phyloP scores from a whole-genome alignment of 2,113 vertebrate species.

The Bambusicola thoracicus region DNA sequence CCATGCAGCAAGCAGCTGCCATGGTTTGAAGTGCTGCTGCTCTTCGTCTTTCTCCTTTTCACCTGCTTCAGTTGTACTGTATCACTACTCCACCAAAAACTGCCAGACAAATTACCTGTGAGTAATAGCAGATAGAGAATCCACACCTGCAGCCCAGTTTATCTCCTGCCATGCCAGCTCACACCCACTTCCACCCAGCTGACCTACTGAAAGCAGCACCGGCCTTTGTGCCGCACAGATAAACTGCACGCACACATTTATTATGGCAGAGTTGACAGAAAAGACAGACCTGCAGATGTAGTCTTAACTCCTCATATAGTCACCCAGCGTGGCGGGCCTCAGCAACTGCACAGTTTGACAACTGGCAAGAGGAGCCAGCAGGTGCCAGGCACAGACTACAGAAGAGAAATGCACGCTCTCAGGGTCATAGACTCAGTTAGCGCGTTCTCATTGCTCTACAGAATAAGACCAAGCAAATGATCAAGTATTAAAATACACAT shows the following conservation, averaged over 20 bases:
- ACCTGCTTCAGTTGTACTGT: neutral
- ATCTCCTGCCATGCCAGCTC: neutral
- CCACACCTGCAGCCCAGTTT: neutral
- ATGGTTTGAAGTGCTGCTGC: neutral
- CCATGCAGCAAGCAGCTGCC: neutral
- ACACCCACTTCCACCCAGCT: neutral
- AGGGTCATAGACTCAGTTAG: neutral
- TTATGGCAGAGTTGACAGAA: neutral
- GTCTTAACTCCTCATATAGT: rapidly evolving
- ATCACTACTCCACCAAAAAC: neutral
- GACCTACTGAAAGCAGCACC: neutral
- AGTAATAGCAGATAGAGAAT: neutral
- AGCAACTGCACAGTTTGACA: rapidly evolving
- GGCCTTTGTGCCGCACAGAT: neutral
- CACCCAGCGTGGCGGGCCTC: rapidly evolving
- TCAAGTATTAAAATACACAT: neutral
- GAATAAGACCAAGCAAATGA: neutral
- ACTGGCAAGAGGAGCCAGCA: neutral
- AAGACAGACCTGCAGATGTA: rapidly evolving
- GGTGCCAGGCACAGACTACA: rapidly evolving
- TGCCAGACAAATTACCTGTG: neutral
- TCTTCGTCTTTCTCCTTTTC: neutral
- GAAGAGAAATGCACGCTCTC: neutral
- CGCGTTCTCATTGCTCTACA: neutral
- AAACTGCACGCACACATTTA: neutral